Evolutionary conservation across 2,797 vertebrate genomes (phyloP).

Genomic region (Oreochromis mossambicus): DNA sequence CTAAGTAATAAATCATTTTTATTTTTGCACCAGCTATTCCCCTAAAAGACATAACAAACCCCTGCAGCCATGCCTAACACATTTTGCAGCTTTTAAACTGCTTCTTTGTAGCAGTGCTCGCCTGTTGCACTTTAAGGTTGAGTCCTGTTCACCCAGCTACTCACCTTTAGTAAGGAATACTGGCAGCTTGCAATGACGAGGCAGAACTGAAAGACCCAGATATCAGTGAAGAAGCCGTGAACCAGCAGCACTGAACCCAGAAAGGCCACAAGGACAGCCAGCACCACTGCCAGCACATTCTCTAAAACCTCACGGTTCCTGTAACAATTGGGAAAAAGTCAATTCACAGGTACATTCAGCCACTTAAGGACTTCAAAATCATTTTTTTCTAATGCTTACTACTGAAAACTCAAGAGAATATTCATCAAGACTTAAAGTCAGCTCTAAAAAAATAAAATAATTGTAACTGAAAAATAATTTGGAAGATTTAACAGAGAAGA

Average conservation of each 20-base stretch:
- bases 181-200: constrained; percentile 98
- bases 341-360: not conserved
- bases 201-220: constrained; percentile 99
- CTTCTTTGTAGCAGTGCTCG: not conserved
- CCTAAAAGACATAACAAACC: not conserved
- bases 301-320: constrained; percentile 97
- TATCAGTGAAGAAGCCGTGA: constrained; percentile 96
- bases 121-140: not conserved
- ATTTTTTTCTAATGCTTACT: not conserved
- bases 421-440: not conserved
- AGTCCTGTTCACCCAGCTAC: not conserved
- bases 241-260: constrained; percentile 94
- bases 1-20: not conserved
- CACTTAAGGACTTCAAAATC: not conserved
- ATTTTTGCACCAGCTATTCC: not conserved
- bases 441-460: not conserved
- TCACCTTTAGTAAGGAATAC: constrained; percentile 96
- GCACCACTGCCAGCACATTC: constrained; percentile 89
- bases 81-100: not conserved
- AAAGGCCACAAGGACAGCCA: constrained; percentile 96
- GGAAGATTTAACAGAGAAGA: not conserved
- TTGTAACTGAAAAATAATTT: not conserved
- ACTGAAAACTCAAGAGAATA: not conserved
- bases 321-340: not conserved
- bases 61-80: not conserved